Conservation (phyloP, 2,797 vertebrate species). For the Staurois parvus region DNA sequence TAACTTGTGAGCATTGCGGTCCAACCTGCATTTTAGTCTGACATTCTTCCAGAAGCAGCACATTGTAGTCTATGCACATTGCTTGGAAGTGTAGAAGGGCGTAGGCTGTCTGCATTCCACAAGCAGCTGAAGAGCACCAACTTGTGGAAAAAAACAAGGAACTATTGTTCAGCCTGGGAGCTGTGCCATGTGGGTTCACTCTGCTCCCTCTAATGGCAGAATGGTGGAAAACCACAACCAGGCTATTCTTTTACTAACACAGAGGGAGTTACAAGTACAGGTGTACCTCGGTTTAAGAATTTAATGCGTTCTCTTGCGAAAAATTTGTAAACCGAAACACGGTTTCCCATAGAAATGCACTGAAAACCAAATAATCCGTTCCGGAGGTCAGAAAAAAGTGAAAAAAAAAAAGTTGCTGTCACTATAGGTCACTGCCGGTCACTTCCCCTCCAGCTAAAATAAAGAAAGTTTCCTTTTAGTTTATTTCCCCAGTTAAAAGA, state of each 20-base stretch:
- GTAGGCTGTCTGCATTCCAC: slow-evolving; percentile 51
- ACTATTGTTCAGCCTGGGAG: neutral
- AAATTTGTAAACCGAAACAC: no score
- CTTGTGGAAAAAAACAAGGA: slow-evolving; percentile 10
- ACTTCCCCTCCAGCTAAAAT: no score
- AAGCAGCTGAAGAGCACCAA: slow-evolving; percentile 34
- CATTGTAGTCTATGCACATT: neutral
- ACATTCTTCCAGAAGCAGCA: neutral
- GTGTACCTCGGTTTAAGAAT: no score
- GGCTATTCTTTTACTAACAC: neutral
- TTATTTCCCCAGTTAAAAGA: no score
- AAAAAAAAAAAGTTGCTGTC: no score
- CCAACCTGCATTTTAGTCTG: neutral
- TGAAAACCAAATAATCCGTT: no score
- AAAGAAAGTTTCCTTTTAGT: no score
- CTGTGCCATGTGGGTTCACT: neutral
- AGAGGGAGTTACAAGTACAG: slow-evolving; percentile 5
- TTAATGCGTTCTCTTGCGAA: no score
- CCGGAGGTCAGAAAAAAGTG: no score
- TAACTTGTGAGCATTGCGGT: no score
- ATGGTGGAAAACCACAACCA: neutral
- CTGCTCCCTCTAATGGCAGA: slow-evolving; percentile 30
- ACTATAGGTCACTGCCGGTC: no score
- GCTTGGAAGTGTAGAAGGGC: slow-evolving; percentile 24
- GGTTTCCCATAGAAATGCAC: no score